Base-by-base conservation (phyloP, 1,140 invertebrate species). In the Ceratosolen fusciceps region DNA sequence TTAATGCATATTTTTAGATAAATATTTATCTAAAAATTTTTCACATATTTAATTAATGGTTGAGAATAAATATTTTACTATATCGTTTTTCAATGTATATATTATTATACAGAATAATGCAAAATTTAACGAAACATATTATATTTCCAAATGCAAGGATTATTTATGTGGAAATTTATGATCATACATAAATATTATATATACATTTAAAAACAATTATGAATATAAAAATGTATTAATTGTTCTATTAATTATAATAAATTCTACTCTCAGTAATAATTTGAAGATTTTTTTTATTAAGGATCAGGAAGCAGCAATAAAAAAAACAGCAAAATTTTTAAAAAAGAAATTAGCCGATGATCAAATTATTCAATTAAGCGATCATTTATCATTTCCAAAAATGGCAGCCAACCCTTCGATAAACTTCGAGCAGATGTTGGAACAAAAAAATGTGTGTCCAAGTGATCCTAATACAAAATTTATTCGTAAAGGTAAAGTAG, bases 321-420 rank as follows among this genome's bases (percentile, higher is more conserved):
- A 90, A 24, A 93, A 92, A 84, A 94, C 96, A 21, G 94, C 95
- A 0, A 85, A 92, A 26, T 97, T 97, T 86, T 86, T 98, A 10
- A 91, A 92, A 0, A 95, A 95, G 86, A 85, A 87, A 0, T 81
- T 96, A 7, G 92, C 89, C 0, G 93, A 95, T 0, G 90, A 93
- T 21, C 91, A 96, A 74, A 88, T 96, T 1, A 87, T 91, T 0
- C 91, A 90, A n/a, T 90, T 98, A 0, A 92, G 92, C 47, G 92
- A 95, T 2, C 94, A 97, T 85, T 88, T 96, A 0, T 94, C 94
- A 58, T 97, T 98, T 84, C 91, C 94, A 14, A 94, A 93, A 76
- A 97, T 97, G 96, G 94, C 94, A 82, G 90, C 91, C 0, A 97
- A 97, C 87, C 92, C 92, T n/a, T 93, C 94, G 1, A 91, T 95